Conservation (phyloP, 2,888 invertebrate genomes). For the Drosophila kambysellisi region DNA sequence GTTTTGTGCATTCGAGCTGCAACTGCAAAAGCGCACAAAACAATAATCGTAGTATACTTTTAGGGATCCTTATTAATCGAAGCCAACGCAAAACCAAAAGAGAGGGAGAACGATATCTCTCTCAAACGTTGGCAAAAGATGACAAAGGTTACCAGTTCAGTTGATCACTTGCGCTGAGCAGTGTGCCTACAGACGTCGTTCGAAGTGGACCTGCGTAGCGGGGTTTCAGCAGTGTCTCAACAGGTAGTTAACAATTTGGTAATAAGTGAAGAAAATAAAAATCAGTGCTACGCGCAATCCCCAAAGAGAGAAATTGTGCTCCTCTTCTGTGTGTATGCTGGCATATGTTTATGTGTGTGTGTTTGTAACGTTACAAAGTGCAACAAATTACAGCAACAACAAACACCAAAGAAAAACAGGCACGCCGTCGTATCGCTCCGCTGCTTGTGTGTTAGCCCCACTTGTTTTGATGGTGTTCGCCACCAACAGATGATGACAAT, state of each 20-base stretch:
- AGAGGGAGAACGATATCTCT: conserved; percentile 9
- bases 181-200: conserved; percentile 38
- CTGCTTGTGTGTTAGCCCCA: conserved; percentile 21
- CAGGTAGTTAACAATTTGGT: conserved; percentile 48
- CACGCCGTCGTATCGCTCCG: conserved; percentile 14
- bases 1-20: conserved; percentile 2
- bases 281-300: conserved; percentile 2
- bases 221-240: conserved; percentile 7
- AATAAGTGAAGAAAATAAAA: conserved; percentile 11
- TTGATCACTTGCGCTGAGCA: conserved; percentile 33
- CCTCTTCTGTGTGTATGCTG: conserved; percentile 1
- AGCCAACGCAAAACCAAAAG: not conserved
- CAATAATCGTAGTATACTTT: conserved; percentile 10
- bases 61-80: not conserved
- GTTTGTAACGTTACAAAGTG: conserved; percentile 52
- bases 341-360: conserved; percentile 8
- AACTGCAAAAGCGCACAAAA: not conserved
- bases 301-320: conserved; percentile 11
- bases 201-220: conserved; percentile 4
- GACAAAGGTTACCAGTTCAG: conserved; percentile 24
- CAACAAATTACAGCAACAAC: conserved; percentile 22
- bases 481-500: conserved; percentile 47
- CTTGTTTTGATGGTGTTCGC: conserved; percentile 26
- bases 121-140: conserved; percentile 39
- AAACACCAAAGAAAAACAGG: conserved; percentile 8